Evolutionary conservation across 2,113 vertebrate species (phyloP), one percentile per base, ranked within the genome.

Genomic region (Antennarius striatus): DNA sequence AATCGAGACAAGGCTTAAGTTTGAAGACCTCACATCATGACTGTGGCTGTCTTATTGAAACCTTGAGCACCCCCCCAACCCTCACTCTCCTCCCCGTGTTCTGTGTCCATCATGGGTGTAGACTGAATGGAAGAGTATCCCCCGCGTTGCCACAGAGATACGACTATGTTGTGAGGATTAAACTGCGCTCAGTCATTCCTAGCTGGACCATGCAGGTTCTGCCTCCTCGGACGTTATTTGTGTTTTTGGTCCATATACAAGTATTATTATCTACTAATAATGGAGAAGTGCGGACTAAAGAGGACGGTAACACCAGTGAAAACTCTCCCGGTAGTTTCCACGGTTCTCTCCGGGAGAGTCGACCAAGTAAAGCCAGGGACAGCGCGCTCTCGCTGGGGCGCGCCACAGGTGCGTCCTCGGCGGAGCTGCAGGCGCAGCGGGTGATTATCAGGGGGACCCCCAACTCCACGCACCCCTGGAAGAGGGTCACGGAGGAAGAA

Each of bases 361-460:
- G 42, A 22, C 79, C 68, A 46, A 83, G 54, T 59, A 86, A 71
- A 73, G 80, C 80, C 54, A 28, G 78, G 40, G 81, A 85, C 48
- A 75, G 78, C 32, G 81, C 72, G 75, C 73, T 77, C 50, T 56
- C 51, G 12, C 32, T 65, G 62, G 67, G 61, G 11, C 70, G 75
- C 73, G 86, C 90, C 80, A 91, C 93, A 92, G 93, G 92, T 92
- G 88, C 86, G 65, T 82, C 83, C 45, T 52, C 85, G 56, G 70
- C 64, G 49, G 75, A 73, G 30, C 47, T 51, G 29, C 66, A 68
- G 60, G 61, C 64, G 60, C 82, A 55, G 53, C 63, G 48, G 60
- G 48, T 81, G 2, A 15, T 73, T 15, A 16, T 59, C 65, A 64
- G 72, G 64, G 79, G 79, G 56, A 43, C 29, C 45, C 46, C 77